Conservation (phyloP, 2,113 vertebrate genomes). For the Miniopterus natalensis region DNA sequence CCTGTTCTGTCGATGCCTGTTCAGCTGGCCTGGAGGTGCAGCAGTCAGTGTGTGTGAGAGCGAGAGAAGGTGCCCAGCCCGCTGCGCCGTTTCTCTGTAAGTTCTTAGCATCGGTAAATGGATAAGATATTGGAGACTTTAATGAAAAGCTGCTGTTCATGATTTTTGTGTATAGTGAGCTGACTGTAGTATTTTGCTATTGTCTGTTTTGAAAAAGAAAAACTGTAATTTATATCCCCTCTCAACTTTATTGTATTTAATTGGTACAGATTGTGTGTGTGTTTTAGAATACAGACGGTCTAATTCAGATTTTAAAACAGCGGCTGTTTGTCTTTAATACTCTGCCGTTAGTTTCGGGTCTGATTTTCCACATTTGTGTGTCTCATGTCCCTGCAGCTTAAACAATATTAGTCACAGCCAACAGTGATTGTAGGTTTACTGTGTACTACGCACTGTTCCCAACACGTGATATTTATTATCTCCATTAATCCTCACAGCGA, state of each 20-base stretch:
- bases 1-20: conserved; percentile 85
- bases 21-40: conserved; percentile 75
- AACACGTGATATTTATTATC: neutral
- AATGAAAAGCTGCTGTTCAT: conserved; percentile 96
- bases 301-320: conserved; percentile 87
- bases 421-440: neutral
- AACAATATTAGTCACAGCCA: neutral
- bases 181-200: conserved; percentile 94
- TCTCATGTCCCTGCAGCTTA: neutral
- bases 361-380: neutral
- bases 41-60: conserved; percentile 70
- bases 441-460: neutral
- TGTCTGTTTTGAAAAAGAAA: conserved; percentile 92
- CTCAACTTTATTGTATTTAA: conserved; percentile 93
- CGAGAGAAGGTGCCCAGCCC: conserved; percentile 83
- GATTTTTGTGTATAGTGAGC: conserved; percentile 94
- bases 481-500: neutral
- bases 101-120: conserved; percentile 82
- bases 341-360: neutral
- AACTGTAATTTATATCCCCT: conserved; percentile 98
- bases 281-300: conserved; percentile 97
- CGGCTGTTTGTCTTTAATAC: conserved; percentile 78
- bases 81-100: conserved; percentile 87
- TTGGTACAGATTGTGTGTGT: conserved; percentile 92
- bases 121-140: conserved; percentile 91